Conservation (phyloP, 2,113 vertebrate genomes). For the Apaloderma vittatum region DNA sequence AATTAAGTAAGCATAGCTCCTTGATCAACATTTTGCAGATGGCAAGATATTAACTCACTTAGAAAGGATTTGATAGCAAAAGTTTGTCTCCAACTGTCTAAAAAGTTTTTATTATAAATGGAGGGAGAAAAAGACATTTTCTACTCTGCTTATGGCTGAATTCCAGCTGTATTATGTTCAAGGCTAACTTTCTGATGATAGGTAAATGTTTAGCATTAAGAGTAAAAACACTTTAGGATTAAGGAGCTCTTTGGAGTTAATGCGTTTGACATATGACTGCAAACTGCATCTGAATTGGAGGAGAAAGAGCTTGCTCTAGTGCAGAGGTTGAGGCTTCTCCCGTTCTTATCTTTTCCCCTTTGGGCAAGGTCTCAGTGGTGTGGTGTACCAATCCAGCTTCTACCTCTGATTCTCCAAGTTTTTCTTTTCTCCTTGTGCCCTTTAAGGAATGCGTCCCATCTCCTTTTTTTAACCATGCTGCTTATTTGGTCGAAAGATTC, state of each 20-base stretch:
- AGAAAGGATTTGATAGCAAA: background rate
- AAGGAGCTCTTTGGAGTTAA: background rate
- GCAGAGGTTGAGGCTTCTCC: background rate
- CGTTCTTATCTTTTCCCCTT: background rate
- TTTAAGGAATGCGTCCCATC: background rate
- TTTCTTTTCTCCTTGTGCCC: background rate
- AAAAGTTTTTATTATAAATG: background rate
- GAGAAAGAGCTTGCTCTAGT: background rate
- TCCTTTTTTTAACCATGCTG: background rate
- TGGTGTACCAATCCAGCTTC: background rate
- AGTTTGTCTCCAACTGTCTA: background rate
- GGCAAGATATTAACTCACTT: background rate
- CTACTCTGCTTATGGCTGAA: background rate
- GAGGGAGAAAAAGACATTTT: background rate
- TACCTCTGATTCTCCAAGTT: background rate
- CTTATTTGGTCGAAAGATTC: background rate
- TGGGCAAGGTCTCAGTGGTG: background rate
- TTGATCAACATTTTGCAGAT: background rate
- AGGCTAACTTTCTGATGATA: background rate
- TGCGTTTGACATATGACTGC: background rate
- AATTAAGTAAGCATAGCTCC: background rate
- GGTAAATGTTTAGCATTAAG: background rate
- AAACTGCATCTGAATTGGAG: background rate
- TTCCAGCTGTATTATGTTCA: constrained; percentile 8
- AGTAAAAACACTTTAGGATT: background rate